Conservation (phyloP, 1,140 invertebrate genomes). For the Sarcophaga peregrina region DNA sequence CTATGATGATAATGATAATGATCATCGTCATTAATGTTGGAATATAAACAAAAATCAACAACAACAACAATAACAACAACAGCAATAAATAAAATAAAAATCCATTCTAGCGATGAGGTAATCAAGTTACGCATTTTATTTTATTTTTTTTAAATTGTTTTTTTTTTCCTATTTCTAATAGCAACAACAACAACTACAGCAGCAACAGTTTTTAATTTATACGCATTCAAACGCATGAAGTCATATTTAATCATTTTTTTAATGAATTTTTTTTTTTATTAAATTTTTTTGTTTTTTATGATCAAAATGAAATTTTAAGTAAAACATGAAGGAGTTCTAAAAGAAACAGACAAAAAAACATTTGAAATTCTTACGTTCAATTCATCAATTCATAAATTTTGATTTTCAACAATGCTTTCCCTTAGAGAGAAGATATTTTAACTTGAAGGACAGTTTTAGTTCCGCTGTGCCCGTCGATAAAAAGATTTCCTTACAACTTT, state of each 20-base stretch:
- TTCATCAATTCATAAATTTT: too few species aligned
- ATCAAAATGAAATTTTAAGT: too few species aligned
- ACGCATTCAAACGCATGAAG: slow-evolving; percentile 21
- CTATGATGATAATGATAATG: not conserved
- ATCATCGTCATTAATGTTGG: not conserved
- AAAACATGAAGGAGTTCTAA: too few species aligned
- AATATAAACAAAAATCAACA: not conserved
- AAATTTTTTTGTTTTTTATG: too few species aligned
- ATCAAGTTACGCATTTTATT: slow-evolving; percentile 8
- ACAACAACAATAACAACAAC: not conserved
- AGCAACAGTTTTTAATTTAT: not conserved
- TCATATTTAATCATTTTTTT: slow-evolving; percentile 3
- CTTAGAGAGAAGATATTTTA: too few species aligned
- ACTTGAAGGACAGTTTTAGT: too few species aligned
- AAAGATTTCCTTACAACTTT: too few species aligned
- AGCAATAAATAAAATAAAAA: not conserved
- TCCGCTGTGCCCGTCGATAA: too few species aligned
- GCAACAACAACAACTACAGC: not conserved
- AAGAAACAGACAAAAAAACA: too few species aligned
- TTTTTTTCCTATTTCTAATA: not conserved
- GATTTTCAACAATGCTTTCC: too few species aligned
- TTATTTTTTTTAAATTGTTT: not conserved
- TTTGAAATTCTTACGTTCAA: too few species aligned
- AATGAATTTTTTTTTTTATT: not conserved
- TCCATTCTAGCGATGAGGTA: slow-evolving; percentile 12